phyloP scores from a whole-genome alignment of 2,113 vertebrate genomes.

The Lanius ludovicianus region DNA sequence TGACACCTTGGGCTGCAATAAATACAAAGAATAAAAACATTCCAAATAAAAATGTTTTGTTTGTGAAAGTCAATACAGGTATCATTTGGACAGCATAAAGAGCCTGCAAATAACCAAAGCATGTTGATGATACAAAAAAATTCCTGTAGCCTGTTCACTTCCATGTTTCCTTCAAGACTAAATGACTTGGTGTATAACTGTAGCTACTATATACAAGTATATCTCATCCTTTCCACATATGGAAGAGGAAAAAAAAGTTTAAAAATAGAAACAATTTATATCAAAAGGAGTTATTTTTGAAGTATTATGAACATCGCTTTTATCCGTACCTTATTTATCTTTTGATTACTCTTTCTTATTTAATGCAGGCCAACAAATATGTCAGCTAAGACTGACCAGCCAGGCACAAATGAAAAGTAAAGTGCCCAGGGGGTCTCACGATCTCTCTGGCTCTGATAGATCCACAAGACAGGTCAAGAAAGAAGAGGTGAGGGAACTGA shows the following conservation, averaged over 20 bases:
- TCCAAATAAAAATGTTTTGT: not conserved
- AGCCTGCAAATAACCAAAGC: not conserved
- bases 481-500: constrained; percentile 22
- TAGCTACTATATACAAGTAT: not conserved
- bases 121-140: not conserved
- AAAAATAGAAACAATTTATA: not conserved
- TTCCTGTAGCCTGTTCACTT: not conserved
- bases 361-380: not conserved
- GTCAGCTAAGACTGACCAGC: not conserved
- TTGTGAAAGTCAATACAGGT: not conserved
- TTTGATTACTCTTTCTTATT: not conserved
- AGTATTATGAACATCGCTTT: not conserved
- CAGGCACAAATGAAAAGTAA: constrained; percentile 34
- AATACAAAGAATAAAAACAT: not conserved
- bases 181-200: not conserved
- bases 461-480: constrained; percentile 37
- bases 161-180: not conserved
- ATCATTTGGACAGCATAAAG: not conserved
- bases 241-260: not conserved
- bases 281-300: not conserved
- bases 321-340: not conserved
- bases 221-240: not conserved
- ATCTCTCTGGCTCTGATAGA: not conserved
- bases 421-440: not conserved
- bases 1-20: not conserved